Percentiles rank a stretch among this genome's conserved stretches.
These are phyloP conservation scores for Athetis lepigone DNA, from an alignment of 2,888 invertebrate genomes.

Conservation along the genomic window DNA sequence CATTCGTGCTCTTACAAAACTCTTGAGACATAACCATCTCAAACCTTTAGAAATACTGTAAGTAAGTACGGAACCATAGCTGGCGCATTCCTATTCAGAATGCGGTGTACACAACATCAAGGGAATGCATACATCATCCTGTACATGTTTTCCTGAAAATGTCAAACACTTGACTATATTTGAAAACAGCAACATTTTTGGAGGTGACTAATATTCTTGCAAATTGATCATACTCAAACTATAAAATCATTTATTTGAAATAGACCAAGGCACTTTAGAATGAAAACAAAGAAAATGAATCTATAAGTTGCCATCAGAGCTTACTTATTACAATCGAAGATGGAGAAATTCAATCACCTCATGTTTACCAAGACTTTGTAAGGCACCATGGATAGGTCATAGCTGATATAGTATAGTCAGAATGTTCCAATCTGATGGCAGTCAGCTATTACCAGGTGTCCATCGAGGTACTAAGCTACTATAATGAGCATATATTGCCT, in stretches of 20 bases:
- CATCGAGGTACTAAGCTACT: too few relatives aligned
- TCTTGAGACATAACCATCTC: not conserved
- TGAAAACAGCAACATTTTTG: constrained; percentile 45
- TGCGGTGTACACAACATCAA: constrained; percentile 35
- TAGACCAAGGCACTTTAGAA: not conserved
- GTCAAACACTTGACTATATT: constrained; percentile 49
- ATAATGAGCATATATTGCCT: too few relatives aligned
- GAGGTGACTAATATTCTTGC: constrained; percentile 19
- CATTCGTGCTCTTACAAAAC: not conserved
- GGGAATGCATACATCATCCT: constrained; percentile 23
- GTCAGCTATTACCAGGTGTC: too few relatives aligned
- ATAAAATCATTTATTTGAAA: not conserved
- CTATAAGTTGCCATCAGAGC: too few relatives aligned
- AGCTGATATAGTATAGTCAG: too few relatives aligned
- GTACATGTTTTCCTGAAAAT: constrained; percentile 44
- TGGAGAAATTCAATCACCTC: too few relatives aligned
- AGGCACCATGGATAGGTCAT: too few relatives aligned
- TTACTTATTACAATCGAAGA: too few relatives aligned
- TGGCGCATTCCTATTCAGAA: constrained; percentile 31
- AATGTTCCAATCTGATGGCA: too few relatives aligned
- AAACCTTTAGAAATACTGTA: not conserved
- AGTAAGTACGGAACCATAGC: not conserved
- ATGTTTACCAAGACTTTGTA: too few relatives aligned
- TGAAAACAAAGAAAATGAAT: too few relatives aligned
- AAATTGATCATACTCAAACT: not conserved